Evolutionary conservation across 2,888 invertebrate species (phyloP).

Genomic region (Heliconius ethilla): DNA sequence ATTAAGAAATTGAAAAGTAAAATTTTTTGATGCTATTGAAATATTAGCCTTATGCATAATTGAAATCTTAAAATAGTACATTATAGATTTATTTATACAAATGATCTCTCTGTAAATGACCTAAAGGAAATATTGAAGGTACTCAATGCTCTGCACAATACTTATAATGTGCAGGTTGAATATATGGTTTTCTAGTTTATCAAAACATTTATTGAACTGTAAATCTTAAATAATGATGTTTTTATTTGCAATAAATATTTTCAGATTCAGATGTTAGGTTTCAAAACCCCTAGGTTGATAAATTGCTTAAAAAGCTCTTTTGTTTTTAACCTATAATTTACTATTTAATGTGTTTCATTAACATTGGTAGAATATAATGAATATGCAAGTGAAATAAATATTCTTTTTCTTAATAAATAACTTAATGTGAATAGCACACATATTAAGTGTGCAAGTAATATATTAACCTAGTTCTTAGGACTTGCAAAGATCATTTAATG

Average conservation of each 20-base stretch:
- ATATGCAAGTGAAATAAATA: neutral
- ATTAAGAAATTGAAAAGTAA: neutral
- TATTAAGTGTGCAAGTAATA: neutral
- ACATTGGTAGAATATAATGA: neutral
- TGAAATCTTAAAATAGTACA: too few species aligned
- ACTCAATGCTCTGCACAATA: too few species aligned
- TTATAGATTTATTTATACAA: too few species aligned
- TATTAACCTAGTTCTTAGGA: neutral
- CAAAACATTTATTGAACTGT: neutral
- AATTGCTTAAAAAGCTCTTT: neutral
- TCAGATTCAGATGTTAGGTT: too few species aligned
- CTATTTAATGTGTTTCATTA: neutral
- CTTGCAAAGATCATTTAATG: neutral
- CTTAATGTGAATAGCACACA: neutral
- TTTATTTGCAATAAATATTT: neutral
- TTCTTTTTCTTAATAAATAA: neutral
- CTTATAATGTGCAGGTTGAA: neutral
- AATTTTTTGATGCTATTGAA: too few species aligned
- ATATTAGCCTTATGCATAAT: too few species aligned
- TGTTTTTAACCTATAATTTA: neutral
- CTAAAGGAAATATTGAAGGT: too few species aligned
- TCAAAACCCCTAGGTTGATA: neutral
- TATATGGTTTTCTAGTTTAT: neutral
- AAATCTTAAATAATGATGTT: neutral
- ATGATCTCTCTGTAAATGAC: too few species aligned